Evolutionary conservation across 2,888 invertebrate genomes (phyloP), one percentile per base, ranked within the genome.

Genomic region (Venusia cambrica): DNA sequence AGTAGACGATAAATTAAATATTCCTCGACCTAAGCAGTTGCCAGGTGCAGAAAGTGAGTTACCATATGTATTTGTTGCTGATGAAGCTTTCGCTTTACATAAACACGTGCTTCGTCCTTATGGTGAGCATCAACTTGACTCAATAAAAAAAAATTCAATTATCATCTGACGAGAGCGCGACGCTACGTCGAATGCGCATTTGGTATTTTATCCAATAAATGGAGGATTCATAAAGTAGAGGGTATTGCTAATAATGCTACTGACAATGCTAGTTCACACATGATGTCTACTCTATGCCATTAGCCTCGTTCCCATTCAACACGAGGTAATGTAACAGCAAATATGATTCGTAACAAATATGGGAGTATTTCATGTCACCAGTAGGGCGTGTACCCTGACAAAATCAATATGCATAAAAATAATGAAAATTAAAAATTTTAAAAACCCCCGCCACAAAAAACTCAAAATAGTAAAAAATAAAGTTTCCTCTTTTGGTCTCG

Each of bases 281-380:
- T 25, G 29, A 30, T 30, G 21, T 9, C 44, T n/a, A 37, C 36
- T 45, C 44, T 46, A 48, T 39, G 45, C 45, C 20, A 48, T 45
- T 45, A 42, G 38, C 42, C 35, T 41, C 38, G 38, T 29, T 29
- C 20, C 20, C 13, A 29, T 29, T 29, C 29, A 20, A 20, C 20
- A 29, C 14, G 20, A 29, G 29, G 29, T 29, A 29, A 20, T 29
- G 51, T 42, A 51, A n/a, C n/a, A n/a, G n/a, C n/a, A n/a, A n/a
- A n/a, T n/a, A n/a, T n/a, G n/a, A n/a, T n/a, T n/a, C n/a, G n/a
- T n/a, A n/a, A 45, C 41, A 48, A 45, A 45, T 51, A 35, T 45
- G 46, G 41, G 41, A 48, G 27, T 49, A 49, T 48, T 50, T 53
- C 44, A 47, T 50, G 47, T 47, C 48, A 37, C 33, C 38, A 41